Evolutionary conservation across 2,888 invertebrate genomes (phyloP).

Genomic region (Nephrotoma flavescens): DNA sequence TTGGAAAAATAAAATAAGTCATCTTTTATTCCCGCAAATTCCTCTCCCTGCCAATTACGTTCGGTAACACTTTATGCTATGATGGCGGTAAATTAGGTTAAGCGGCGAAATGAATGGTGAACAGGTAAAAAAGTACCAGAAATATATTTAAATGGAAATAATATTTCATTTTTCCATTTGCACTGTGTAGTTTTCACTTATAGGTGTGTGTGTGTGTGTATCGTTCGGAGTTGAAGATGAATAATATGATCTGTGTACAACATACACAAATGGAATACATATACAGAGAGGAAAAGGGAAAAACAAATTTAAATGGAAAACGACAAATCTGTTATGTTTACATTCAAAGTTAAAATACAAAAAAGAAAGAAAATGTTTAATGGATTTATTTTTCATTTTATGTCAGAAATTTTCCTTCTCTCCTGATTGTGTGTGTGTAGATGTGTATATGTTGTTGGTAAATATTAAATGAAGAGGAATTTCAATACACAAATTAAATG

Average conservation of each 20-base stretch:
- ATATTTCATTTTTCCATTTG: background rate
- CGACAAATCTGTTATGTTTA: background rate
- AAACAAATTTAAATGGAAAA: background rate
- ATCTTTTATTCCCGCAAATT: background rate
- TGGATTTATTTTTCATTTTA: background rate
- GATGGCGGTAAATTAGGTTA: background rate
- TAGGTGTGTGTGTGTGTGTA: background rate
- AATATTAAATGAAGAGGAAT: background rate
- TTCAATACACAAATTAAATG: background rate
- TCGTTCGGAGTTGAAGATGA: background rate
- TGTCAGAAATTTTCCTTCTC: background rate
- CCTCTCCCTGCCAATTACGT: background rate
- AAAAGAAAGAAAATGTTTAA: background rate
- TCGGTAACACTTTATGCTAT: background rate
- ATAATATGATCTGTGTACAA: background rate
- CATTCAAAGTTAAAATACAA: background rate
- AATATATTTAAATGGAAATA: background rate
- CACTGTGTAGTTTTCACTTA: background rate
- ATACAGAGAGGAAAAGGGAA: background rate
- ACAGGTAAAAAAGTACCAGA: background rate
- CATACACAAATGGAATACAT: background rate
- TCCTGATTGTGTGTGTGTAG: background rate
- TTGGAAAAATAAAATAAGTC: background rate
- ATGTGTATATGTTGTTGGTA: background rate
- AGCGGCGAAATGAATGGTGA: background rate